Evolutionary conservation across 2,888 invertebrate species (phyloP), one percentile per base, ranked within the genome.

Genomic region (Icerya purchasi): DNA sequence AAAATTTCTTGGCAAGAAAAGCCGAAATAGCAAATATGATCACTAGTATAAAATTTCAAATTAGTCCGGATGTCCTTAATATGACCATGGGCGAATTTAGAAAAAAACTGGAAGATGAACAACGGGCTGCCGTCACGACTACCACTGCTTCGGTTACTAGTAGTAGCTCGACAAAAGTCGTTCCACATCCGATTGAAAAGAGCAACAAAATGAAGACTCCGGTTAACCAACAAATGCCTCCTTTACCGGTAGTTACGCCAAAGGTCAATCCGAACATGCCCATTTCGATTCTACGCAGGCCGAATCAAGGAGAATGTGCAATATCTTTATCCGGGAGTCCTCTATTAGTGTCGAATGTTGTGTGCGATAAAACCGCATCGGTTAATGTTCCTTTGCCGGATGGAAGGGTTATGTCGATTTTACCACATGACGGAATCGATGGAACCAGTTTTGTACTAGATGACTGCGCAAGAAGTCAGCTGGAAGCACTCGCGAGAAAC

Each of bases 241-340:
- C 53, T 3, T 24, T 62, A 3, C 24, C 60, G 3, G 36, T 58
- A 2, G 62, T 63, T 1, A 63, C 63, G 18, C 63, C 63, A 21
- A 62, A 62, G 60, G 59, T 63, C 3, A 61, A 63, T 54, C 62
- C 62, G 50, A 61, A 63, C 22, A 54, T 59, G 54, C 62, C 63
- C 24, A 51, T 63, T 20, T 58, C 63, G 18, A 53, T 63, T 24
- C 57, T 63, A 53, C 57, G 63, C 21, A 62, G 62, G 22, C 63
- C 63, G 19, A 57, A 59, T 19, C 62, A 62, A 57, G 63, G 62
- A 3, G 62, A 63, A 50, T 59, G 61, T 1, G 63, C 63, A 3
- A 59, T 62, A 55, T 63, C 62, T 1, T 59, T 63, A 54, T 57
- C 61, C 21, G 62, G 63, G 18, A 60, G 59, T 50, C 63, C 63